A percentile compares a stretch with the other conserved stretches of the same genome.
Evolutionary conservation across 2,797 vertebrate genomes (phyloP).

Genomic region (Buceros bicornis): DNA sequence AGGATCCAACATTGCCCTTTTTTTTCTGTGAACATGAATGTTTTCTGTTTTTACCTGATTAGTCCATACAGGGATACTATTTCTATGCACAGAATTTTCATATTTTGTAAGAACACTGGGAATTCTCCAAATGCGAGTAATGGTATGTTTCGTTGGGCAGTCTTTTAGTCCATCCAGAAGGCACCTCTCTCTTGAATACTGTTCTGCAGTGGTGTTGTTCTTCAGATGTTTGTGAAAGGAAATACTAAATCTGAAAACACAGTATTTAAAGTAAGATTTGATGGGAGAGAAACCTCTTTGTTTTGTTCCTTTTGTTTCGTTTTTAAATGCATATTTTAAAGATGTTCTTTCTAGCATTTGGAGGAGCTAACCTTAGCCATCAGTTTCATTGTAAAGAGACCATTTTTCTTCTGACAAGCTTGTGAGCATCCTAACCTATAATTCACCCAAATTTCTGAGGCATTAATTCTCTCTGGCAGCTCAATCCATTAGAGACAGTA

Average conservation of each 20-base stretch:
- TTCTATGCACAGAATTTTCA: neutral
- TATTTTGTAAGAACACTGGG: neutral
- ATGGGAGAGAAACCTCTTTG: neutral
- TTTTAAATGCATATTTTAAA: neutral
- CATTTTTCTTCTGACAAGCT: constrained; percentile 68
- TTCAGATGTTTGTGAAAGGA: neutral
- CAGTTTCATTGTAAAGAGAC: constrained; percentile 43
- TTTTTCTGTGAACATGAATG: neutral
- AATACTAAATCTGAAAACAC: neutral
- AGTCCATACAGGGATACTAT: neutral
- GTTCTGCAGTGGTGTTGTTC: neutral
- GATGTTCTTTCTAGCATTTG: neutral
- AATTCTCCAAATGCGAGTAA: neutral
- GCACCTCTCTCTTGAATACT: neutral
- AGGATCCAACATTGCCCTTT: neutral
- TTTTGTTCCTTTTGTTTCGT: neutral
- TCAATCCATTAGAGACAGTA: constrained; percentile 75
- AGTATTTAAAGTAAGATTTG: neutral
- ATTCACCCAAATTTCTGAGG: constrained; percentile 73
- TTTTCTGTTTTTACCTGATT: neutral
- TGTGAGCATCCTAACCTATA: constrained; percentile 65
- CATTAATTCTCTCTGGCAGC: constrained; percentile 80
- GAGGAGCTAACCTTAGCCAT: constrained; percentile 36
- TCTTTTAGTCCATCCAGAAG: neutral
- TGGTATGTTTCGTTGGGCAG: neutral